Conservation (phyloP, 2,888 invertebrate genomes). For the Vannuccia rotundouncinata region DNA sequence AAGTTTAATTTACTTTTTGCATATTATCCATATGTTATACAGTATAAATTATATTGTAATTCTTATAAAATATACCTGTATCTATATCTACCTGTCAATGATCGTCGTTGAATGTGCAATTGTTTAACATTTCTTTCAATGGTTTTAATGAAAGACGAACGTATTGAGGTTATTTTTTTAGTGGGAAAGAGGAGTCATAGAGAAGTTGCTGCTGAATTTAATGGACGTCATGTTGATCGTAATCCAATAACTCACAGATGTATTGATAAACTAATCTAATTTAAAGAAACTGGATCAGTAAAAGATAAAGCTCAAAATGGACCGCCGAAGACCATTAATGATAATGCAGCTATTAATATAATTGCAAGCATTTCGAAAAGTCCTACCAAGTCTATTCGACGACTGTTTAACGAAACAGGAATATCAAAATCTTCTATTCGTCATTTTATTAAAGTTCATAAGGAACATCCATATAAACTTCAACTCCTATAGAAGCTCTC, state of each 20-base stretch:
- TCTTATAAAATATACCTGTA: background rate
- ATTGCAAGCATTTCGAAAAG: constrained; percentile 6
- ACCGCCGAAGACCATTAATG: background rate
- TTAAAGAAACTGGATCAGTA: background rate
- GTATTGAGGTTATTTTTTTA: too few species aligned
- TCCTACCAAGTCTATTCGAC: background rate
- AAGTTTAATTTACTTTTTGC: background rate
- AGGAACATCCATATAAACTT: constrained; percentile 15
- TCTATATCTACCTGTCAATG: too few species aligned
- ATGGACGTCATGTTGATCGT: too few species aligned
- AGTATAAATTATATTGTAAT: background rate
- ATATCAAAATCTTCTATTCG: background rate
- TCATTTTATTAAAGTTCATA: constrained; percentile 2
- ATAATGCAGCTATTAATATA: background rate
- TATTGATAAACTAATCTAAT: too few species aligned
- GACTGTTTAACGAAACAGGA: constrained; percentile 25
- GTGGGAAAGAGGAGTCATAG: too few species aligned
- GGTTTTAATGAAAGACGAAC: too few species aligned
- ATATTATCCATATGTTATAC: background rate
- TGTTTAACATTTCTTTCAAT: too few species aligned
- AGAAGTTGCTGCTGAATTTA: too few species aligned
- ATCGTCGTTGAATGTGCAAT: too few species aligned
- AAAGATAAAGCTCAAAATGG: background rate
- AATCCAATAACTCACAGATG: too few species aligned
- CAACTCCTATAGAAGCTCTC: background rate